Base-by-base conservation (phyloP, 1,140 invertebrate species). In the Neomicropteryx cornuta region DNA sequence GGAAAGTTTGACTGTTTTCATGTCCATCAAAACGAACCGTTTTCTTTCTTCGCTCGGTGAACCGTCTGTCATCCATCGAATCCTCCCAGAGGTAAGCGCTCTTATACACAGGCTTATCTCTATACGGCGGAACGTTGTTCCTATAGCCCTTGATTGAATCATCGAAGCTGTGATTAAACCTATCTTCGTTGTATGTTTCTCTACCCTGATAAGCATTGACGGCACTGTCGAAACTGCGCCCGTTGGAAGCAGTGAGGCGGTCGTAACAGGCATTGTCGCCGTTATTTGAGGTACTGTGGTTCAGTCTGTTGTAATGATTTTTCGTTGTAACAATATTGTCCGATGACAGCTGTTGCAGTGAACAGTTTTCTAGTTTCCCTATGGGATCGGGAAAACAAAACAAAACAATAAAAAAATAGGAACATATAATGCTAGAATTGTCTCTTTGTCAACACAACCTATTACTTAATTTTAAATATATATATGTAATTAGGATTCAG, bases 1-100 rank as follows among this genome's bases (percentile, higher is more conserved):
- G 71, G 46, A 73, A 58, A 19, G 70, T 68, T 40, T 64, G 63
- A 23, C 61, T 58, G 18, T 62, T 70, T 56, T 77, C 75, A 68
- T 85, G 72, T 47, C 83, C 76, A 61, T 88, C 82, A 64, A 90
- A 90, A 35, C 87, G 76, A 38, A 90, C 85, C 24, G 85, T 89
- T 69, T 90, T 90, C 81, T 89, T 90, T 79, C 83, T 83, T 55
- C 83, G 72, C 59, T 84, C 83, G 30, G 79, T 85, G 59, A 83
- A 85, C 47, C 81, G 72, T 44, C 77, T 67, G 49, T 73, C 77
- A 48, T 81, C 77, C 22, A 69, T 63, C 40, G 68, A 69, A 41
- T 75, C 73, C 55, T 76, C 73, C 66, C 74, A 70, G 58, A 61
- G 68, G 60, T 60, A 73, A 52, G 53, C 71, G 60, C 58, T 71